phyloP scores from a whole-genome alignment of 1,140 invertebrate genomes.

The Euschistus heros region DNA sequence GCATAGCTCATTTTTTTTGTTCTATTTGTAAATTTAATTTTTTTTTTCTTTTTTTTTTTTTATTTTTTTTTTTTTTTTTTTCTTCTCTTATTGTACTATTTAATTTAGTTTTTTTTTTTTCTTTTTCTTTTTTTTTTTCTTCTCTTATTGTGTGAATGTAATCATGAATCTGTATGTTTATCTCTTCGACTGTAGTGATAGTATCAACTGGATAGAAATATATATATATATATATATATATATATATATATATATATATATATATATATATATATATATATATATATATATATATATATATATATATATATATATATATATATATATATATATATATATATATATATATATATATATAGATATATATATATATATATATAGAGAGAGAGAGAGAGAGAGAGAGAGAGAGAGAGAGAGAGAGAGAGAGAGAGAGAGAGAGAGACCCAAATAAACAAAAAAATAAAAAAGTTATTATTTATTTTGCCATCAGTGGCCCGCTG shows the following conservation, averaged over 20 bases:
- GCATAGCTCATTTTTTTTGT: not conserved
- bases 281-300: constrained; percentile 1
- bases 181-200: too few species aligned
- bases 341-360: not conserved
- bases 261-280: not conserved
- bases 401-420: not conserved
- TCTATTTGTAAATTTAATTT: not conserved
- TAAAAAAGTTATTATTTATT: too few species aligned
- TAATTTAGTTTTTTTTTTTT: not conserved
- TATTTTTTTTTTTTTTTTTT: not conserved
- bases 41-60: not conserved
- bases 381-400: not conserved
- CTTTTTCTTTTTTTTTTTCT: not conserved
- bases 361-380: not conserved
- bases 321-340: not conserved
- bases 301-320: not conserved
- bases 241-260: too few species aligned
- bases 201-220: too few species aligned
- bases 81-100: not conserved
- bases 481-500: too few species aligned
- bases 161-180: too few species aligned
- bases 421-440: not conserved
- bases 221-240: too few species aligned
- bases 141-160: too few species aligned
- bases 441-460: not conserved